Evolutionary conservation across 1,140 invertebrate genomes (phyloP).

Genomic region (Drosophila auraria): DNA sequence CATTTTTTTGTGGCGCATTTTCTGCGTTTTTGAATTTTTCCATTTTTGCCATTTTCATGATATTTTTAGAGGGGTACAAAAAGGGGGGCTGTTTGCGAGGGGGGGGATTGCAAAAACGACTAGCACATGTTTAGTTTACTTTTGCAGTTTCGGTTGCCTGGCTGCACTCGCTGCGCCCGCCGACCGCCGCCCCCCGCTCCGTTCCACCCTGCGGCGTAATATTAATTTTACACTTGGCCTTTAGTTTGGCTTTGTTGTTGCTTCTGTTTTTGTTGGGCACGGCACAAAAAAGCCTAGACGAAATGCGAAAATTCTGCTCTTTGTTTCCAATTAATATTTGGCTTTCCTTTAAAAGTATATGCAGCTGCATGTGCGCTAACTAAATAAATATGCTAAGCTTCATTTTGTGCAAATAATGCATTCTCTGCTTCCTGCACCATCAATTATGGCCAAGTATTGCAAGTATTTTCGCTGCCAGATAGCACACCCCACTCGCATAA

Average conservation of each 20-base stretch:
- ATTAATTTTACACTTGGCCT: conserved; percentile 84
- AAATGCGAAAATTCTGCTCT: conserved; percentile 56
- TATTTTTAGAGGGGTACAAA: conserved; percentile 61
- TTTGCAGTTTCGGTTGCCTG: conserved; percentile 81
- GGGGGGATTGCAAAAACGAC: conserved; percentile 60
- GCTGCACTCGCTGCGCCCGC: conserved; percentile 59
- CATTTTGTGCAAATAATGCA: conserved; percentile 34
- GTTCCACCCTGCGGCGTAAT: conserved; percentile 55
- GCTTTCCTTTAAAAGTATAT: conserved; percentile 70
- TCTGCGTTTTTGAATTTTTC: conserved; percentile 76
- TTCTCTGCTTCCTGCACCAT: conserved; percentile 71
- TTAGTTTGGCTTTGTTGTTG: conserved; percentile 64
- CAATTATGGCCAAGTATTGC: conserved; percentile 73
- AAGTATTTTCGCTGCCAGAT: conserved; percentile 46
- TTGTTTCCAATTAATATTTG: conserved; percentile 74
- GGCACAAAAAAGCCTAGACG: conserved; percentile 67
- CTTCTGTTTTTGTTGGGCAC: conserved; percentile 46
- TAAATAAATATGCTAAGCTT: conserved; percentile 77
- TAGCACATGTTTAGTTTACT: conserved; percentile 83
- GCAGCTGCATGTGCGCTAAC: conserved; percentile 8
- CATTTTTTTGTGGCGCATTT: conserved; percentile 82
- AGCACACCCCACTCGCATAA: conserved; percentile 18
- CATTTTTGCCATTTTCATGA: conserved; percentile 81
- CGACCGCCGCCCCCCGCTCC: not conserved
- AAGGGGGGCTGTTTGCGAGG: conserved; percentile 21